Evolutionary conservation across 2,797 vertebrate species (phyloP).

Genomic region (Chaetodon trifasciatus): DNA sequence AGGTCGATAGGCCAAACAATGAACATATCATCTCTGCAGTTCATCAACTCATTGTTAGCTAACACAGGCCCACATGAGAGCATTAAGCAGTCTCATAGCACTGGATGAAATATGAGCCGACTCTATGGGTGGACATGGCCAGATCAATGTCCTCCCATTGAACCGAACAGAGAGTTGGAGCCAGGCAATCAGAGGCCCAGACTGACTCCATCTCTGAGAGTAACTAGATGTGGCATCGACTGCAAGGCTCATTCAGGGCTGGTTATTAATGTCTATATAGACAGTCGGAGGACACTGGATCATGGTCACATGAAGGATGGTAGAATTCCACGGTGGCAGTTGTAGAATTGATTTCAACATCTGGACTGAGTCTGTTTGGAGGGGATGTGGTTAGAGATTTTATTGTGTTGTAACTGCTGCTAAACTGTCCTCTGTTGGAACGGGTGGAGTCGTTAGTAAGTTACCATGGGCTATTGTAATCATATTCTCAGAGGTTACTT

Average conservation of each 20-base stretch:
- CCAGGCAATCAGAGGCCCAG: slow-evolving; percentile 39
- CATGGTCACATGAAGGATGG: slow-evolving; percentile 28
- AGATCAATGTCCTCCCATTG: slow-evolving; percentile 63
- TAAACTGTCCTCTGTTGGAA: background rate
- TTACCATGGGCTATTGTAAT: slow-evolving; percentile 4
- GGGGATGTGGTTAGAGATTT: background rate
- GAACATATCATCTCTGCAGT: slow-evolving; percentile 43
- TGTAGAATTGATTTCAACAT: slow-evolving; percentile 35
- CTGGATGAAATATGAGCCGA: slow-evolving; percentile 54
- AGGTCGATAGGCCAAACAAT: slow-evolving; percentile 38
- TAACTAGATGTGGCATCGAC: slow-evolving; percentile 69
- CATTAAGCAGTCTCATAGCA: slow-evolving; percentile 40
- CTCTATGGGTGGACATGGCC: slow-evolving; percentile 28
- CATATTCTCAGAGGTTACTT: slow-evolving; percentile 4
- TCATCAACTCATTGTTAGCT: slow-evolving; percentile 36
- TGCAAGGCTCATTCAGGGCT: slow-evolving; percentile 47
- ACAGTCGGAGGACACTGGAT: slow-evolving; percentile 38
- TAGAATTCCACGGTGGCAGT: background rate
- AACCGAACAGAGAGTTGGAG: slow-evolving; percentile 31
- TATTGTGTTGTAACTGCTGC: background rate
- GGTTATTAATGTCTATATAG: slow-evolving; percentile 59
- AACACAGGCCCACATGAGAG: slow-evolving; percentile 48
- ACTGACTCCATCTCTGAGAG: slow-evolving; percentile 59
- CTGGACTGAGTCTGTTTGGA: background rate
- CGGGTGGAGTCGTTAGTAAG: background rate